phyloP scores from a whole-genome alignment of 35 echinoderm and acorn worm genomes.

The Stichopus chloronotus region DNA sequence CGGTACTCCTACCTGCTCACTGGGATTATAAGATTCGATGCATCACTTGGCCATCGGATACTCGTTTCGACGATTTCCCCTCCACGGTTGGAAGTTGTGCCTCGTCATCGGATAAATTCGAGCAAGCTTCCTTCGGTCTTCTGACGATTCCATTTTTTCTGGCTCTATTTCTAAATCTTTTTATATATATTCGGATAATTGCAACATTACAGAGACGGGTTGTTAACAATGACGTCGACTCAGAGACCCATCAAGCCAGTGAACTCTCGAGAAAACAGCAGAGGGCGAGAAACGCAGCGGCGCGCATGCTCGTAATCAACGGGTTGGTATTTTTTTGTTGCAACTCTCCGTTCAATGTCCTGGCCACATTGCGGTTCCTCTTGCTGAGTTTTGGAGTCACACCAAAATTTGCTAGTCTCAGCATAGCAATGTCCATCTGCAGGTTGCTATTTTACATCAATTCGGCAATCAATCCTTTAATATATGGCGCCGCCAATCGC shows the following conservation, averaged over 20 bases:
- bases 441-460: slow-evolving; percentile 32
- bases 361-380: not conserved
- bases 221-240: not conserved
- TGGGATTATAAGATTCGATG: not conserved
- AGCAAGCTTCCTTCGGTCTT: slow-evolving; percentile 1
- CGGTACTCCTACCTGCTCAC: not conserved
- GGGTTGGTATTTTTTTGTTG: slow-evolving; percentile 42
- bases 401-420: slow-evolving; percentile 22
- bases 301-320: slow-evolving; percentile 26
- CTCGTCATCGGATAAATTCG: not conserved
- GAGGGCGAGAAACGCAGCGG: slow-evolving; percentile 12
- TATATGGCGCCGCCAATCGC: slow-evolving; percentile 16
- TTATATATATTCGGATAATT: slow-evolving; percentile 18
- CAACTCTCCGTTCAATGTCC: slow-evolving; percentile 31
- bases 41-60: slow-evolving; percentile 8
- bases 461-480: slow-evolving; percentile 27
- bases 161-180: slow-evolving; percentile 20
- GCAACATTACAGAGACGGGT: slow-evolving; percentile 3
- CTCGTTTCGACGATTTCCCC: not conserved
- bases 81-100: not conserved
- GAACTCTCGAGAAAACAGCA: not conserved
- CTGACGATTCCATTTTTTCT: slow-evolving; percentile 29
- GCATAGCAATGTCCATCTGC: not conserved
- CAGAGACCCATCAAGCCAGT: not conserved
- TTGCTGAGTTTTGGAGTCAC: not conserved